Evolutionary conservation across 2,888 invertebrate genomes (phyloP), one percentile per base, ranked within the genome.

Genomic region (Nysson spinosus): DNA sequence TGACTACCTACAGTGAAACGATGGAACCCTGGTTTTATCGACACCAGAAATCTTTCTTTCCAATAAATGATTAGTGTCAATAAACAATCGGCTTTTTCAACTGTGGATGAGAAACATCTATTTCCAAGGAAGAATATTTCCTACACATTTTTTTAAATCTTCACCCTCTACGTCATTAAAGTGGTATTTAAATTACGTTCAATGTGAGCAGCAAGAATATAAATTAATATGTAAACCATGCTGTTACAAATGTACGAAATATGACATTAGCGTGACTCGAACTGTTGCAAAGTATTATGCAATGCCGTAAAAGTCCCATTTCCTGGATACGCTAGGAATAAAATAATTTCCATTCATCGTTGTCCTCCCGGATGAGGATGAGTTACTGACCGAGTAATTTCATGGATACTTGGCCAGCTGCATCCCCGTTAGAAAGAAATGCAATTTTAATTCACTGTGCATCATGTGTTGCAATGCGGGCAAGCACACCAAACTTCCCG

Each of bases 301-400:
- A 4, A 6, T 30, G n/a, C 11, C 1, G 17, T 39, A 9, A 44
- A 22, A 20, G 16, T 9, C 16, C 19, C 16, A 4, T 50, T 55
- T 66, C 47, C 16, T 28, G 11, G 46, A 57, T 44, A 32, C 43
- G 52, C 35, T 28, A n/a, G 19, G n/a, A 46, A 51, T 56, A 51
- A 46, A 64, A 52, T 32, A n/a, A 58, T 54, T 42, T 50, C 50
- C 58, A 46, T 63, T 60, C 50, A 50, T 64, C 52, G 39, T 62
- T 61, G n/a, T 51, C 34, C 39, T 51, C 50, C 58, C 52, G 61
- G 67, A 70, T 58, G 44, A 72, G 68, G 52, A 56, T 70, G 54
- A 64, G 61, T 69, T 69, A 61, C 63, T 63, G 61, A 64, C 75
- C 64, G 61, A 46, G 50, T 72, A 72, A 75, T 66, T 75, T 75